These are phyloP conservation scores for Apeira syringaria DNA, from an alignment of 2,888 invertebrate genomes.

Conservation along the genomic window DNA sequence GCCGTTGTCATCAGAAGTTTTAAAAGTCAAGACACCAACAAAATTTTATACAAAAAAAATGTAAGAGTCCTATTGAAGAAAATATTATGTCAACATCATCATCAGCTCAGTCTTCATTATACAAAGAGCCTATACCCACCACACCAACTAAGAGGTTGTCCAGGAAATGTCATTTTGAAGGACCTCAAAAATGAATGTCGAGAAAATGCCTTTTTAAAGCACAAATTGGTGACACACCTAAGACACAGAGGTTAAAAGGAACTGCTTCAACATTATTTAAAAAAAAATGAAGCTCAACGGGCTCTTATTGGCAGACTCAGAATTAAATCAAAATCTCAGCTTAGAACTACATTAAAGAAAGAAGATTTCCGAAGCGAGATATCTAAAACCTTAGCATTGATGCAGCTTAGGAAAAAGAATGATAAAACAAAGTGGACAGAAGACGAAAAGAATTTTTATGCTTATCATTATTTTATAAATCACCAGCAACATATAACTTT, in stretches of 20 bases:
- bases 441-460: conserved; percentile 24
- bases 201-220: conserved; percentile 17
- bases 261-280: neutral
- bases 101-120: neutral
- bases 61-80: too few species aligned
- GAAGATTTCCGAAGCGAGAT: conserved; percentile 4
- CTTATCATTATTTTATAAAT: conserved; percentile 26
- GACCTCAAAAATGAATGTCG: conserved; percentile 12
- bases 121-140: neutral
- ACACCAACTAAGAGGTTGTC: conserved; percentile 6
- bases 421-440: conserved; percentile 21
- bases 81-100: too few species aligned
- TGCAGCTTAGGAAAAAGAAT: too few species aligned
- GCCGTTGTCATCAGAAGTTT: too few species aligned
- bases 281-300: neutral
- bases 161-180: conserved; percentile 10
- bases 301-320: neutral
- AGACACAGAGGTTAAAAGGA: neutral
- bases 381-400: conserved; percentile 11
- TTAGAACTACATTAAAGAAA: neutral
- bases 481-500: conserved; percentile 9
- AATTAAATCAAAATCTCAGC: neutral
- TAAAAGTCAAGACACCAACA: too few species aligned
- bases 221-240: neutral
- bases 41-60: too few species aligned